A percentile compares a stretch with the other conserved stretches of the same genome.
Evolutionary conservation across 2,888 invertebrate genomes (phyloP).

Genomic region (Ophonus ardosiacus): DNA sequence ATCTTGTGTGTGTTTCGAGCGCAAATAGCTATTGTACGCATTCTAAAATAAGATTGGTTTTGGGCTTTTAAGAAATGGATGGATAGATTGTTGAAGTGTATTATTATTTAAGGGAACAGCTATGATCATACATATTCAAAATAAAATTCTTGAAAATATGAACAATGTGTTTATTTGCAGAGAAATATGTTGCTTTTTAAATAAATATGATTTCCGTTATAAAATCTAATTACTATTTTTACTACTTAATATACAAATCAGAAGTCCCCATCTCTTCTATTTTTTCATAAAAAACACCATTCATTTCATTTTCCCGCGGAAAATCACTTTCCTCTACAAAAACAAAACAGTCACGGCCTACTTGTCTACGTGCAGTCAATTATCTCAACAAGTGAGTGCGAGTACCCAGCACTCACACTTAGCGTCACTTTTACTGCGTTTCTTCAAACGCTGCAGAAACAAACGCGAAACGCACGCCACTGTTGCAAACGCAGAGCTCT

Average conservation of each 20-base stretch:
- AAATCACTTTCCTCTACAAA: neutral
- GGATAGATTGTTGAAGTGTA: no score
- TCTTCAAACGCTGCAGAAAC: neutral
- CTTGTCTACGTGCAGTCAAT: conserved; percentile 40
- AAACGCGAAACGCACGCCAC: neutral
- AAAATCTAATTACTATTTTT: no score
- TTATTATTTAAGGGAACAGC: no score
- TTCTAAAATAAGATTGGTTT: no score
- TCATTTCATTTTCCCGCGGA: neutral
- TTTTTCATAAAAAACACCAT: neutral
- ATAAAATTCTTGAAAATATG: no score
- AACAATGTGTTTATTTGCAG: no score
- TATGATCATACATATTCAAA: no score
- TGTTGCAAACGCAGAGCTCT: neutral
- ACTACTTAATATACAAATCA: neutral
- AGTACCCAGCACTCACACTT: neutral
- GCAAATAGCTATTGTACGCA: no score
- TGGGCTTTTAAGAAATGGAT: no score
- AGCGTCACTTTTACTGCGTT: neutral
- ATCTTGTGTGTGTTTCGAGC: no score
- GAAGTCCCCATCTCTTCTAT: neutral
- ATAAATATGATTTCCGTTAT: no score
- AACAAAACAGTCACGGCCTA: conserved; percentile 44
- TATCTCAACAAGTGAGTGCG: neutral
- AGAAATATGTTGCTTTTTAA: no score